Conservation (phyloP, 2,797 vertebrate species). For the Cirrhinus molitorella region DNA sequence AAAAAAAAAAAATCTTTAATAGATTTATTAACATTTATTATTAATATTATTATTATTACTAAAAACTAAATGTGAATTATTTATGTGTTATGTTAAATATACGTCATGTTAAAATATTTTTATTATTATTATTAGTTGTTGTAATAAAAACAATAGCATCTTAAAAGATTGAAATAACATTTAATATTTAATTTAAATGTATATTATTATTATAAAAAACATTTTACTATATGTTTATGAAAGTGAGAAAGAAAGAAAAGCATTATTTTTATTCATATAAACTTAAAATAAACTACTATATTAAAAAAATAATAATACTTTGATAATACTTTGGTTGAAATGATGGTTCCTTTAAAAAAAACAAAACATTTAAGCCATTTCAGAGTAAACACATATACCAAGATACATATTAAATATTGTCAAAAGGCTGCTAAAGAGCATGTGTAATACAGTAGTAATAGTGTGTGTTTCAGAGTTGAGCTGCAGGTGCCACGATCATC, state of each 20-base stretch:
- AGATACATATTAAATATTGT: background rate
- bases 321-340: background rate
- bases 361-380: background rate
- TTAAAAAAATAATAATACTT: background rate
- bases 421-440: background rate
- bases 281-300: background rate
- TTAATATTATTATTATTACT: no score
- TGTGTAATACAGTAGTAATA: background rate
- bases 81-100: no score
- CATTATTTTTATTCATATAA: background rate
- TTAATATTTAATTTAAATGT: no score
- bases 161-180: no score
- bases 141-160: no score
- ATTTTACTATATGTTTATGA: no score
- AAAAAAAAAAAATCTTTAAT: no score
- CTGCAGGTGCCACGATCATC: constrained; percentile 25
- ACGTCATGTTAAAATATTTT: no score
- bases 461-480: constrained; percentile 32
- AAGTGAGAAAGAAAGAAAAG: background rate
- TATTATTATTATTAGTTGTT: no score
- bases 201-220: no score
- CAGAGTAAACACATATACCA: background rate
- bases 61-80: no score
- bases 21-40: no score
- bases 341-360: background rate